Conservation (phyloP, 2,888 invertebrate genomes). For the Drosophila fungiperda region DNA sequence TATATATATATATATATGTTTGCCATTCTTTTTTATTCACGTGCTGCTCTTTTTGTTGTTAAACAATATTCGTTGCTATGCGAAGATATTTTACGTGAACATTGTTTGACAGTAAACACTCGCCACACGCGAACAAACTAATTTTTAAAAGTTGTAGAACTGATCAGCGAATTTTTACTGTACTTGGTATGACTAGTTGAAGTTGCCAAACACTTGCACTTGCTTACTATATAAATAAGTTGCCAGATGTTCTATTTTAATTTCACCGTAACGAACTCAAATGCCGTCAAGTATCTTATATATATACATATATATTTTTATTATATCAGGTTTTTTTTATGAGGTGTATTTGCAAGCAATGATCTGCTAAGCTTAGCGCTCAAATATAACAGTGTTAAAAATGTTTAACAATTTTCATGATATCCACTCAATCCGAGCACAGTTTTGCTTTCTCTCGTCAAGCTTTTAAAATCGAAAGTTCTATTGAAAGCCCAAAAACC, state of each 20-base stretch:
- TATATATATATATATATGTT: neutral
- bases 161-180: constrained; percentile 9
- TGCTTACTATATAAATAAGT: constrained; percentile 1
- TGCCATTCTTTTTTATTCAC: neutral
- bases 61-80: constrained; percentile 6
- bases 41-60: constrained; percentile 6
- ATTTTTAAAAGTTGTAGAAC: neutral
- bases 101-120: neutral
- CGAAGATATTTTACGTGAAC: constrained; percentile 1
- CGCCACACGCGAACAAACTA: neutral
- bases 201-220: constrained; percentile 11
- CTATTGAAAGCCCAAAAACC: neutral
- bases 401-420: neutral
- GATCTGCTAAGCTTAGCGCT: neutral
- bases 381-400: neutral
- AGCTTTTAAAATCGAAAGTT: neutral
- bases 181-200: constrained; percentile 18
- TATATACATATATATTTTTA: neutral
- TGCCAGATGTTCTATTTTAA: constrained; percentile 37
- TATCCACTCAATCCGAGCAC: neutral
- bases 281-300: constrained; percentile 6
- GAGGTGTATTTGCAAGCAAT: neutral
- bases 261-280: constrained; percentile 6
- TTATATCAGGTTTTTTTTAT: neutral
- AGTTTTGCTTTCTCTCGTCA: neutral